Base-by-base conservation (phyloP, 2,888 invertebrate species). In the Thysanoteuthis rhombus region DNA sequence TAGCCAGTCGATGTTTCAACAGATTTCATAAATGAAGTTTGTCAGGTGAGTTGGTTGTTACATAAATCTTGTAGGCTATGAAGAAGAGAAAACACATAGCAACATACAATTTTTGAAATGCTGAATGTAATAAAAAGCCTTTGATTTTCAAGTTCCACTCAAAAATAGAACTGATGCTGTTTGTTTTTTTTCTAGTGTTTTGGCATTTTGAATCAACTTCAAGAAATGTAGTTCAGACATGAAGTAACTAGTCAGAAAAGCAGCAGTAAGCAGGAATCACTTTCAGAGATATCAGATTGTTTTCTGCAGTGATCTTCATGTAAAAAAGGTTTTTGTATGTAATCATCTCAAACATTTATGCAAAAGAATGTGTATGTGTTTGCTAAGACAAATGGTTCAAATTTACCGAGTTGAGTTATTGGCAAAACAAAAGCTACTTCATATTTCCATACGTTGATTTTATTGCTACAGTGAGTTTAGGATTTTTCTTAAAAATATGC, bases 111-210 rank as follows among this genome's bases (percentile, higher is more conserved):
- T 19, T n/a, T 75, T 10, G 16, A 75, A 75, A 75, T 75, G 75
- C 75, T n/a, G n/a, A n/a, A n/a, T 75, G 16, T 75, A 75, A 75
- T 75, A n/a, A 16, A n/a, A 75, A 75, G 32, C 10, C n/a, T 75
- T 75, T 75, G 75, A n/a, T 16, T n/a, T 75, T n/a, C n/a, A 75
- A 75, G 75, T 75, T 75, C 75, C n/a, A n/a, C 75, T 75, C n/a
- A 75, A 75, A 75, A 75, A 75, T 75, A 75, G n/a, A 75, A 75
- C n/a, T n/a, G 75, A 75, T 75, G n/a, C 75, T 75, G n/a, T 75
- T 75, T n/a, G 75, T 75, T 58, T 58, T 45, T 45, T 10, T 42
- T 42, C 10, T 42, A 10, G 45, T 45, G 45, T n/a, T 42, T 58
- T 58, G 52, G 28, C 52, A 75, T 75, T 75, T 75, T 47, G 47